phyloP scores from a whole-genome alignment of 2,888 invertebrate genomes.

The Helicoverpa assulta region DNA sequence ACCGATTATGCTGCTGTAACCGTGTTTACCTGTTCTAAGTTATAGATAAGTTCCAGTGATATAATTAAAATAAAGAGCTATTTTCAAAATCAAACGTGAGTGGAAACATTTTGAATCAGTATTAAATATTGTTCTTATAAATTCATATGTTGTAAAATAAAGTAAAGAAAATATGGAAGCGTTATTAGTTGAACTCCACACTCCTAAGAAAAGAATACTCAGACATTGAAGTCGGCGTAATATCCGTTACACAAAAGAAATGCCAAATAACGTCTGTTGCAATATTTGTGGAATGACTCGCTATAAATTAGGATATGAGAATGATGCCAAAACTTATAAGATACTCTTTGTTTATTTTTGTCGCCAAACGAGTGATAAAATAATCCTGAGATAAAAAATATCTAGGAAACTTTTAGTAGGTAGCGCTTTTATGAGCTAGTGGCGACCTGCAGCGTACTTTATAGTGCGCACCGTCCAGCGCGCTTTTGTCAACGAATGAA shows the following conservation, averaged over 20 bases:
- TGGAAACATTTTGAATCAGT: no score
- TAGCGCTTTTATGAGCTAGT: slow-evolving; percentile 46
- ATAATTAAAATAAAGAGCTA: no score
- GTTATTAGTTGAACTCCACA: slow-evolving; percentile 12
- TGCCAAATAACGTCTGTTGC: slow-evolving; percentile 43
- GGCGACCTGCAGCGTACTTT: slow-evolving; percentile 42
- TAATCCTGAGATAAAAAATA: slow-evolving; percentile 47
- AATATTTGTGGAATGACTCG: slow-evolving; percentile 55
- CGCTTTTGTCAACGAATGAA: slow-evolving; percentile 36
- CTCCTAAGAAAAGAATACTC: slow-evolving; percentile 19
- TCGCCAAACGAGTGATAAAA: slow-evolving; percentile 50
- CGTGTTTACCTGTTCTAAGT: slow-evolving; percentile 14
- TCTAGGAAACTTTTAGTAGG: slow-evolving; percentile 43
- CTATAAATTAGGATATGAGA: slow-evolving; percentile 62
- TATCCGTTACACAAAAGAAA: slow-evolving; percentile 44
- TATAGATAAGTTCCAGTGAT: no score
- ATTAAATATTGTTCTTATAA: no score
- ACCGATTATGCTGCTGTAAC: slow-evolving; percentile 63
- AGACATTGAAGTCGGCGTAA: slow-evolving; percentile 28
- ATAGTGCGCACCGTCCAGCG: slow-evolving; percentile 16
- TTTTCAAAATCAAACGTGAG: no score
- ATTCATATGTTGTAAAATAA: background rate
- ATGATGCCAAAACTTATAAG: slow-evolving; percentile 61
- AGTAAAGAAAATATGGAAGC: background rate
- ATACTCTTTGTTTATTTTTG: slow-evolving; percentile 57